These are phyloP conservation scores for Zhuqinia jingwanae DNA, from an alignment of 2,888 invertebrate species.

Conservation along the genomic window DNA sequence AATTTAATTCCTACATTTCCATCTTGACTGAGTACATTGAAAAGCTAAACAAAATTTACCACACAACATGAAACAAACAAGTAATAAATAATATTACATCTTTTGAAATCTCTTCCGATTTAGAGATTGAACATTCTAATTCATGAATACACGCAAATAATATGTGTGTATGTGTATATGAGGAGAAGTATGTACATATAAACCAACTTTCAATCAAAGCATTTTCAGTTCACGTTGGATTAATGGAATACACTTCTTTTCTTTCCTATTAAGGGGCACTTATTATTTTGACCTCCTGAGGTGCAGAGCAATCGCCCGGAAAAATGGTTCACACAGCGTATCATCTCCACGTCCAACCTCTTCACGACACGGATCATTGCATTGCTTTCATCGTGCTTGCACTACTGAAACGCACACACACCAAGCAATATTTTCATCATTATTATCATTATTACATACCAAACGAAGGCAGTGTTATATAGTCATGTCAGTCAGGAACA, in stretches of 20 bases:
- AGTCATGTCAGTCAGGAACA: too few species aligned
- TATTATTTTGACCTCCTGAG: slow-evolving; percentile 74
- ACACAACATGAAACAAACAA: background rate
- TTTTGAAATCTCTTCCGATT: slow-evolving; percentile 14
- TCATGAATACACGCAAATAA: background rate
- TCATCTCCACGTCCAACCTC: slow-evolving; percentile 65
- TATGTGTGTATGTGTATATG: too few species aligned
- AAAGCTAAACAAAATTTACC: slow-evolving; percentile 21
- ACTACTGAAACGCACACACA: too few species aligned
- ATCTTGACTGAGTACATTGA: slow-evolving; percentile 21
- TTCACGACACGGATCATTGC: slow-evolving; percentile 56
- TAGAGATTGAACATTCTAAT: background rate
- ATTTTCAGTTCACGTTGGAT: slow-evolving; percentile 6
- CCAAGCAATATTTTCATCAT: background rate
- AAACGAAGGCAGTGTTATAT: too few species aligned
- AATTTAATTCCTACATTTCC: too few species aligned
- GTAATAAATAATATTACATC: background rate
- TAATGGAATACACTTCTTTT: slow-evolving; percentile 39
- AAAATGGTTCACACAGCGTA: slow-evolving; percentile 76
- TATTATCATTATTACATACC: too few species aligned
- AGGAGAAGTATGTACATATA: too few species aligned
- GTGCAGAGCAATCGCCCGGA: slow-evolving; percentile 76
- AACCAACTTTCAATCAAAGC: too few species aligned
- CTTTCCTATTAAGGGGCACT: slow-evolving; percentile 42
- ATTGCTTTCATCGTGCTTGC: background rate